Evolutionary conservation across 1,140 invertebrate genomes (phyloP).

Genomic region (Panagrolaimus sp.): DNA sequence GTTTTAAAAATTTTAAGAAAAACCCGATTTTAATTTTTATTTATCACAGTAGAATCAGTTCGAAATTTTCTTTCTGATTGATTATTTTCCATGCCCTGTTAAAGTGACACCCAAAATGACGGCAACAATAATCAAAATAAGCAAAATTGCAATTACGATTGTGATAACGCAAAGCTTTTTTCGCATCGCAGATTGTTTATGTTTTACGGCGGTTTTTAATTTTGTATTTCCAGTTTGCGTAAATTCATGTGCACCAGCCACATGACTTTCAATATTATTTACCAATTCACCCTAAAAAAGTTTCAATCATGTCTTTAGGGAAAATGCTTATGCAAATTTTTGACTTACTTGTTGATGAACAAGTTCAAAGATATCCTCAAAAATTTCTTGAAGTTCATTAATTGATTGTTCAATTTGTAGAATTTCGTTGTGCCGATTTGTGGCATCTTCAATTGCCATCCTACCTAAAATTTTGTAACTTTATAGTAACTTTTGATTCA

Average conservation of each 20-base stretch:
- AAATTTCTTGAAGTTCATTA: constrained; percentile 40
- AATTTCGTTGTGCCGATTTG: constrained; percentile 37
- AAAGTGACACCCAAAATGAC: constrained; percentile 18
- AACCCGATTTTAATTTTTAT: too few species aligned
- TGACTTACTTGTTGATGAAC: constrained; percentile 32
- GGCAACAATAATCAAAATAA: constrained; percentile 23
- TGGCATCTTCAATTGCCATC: constrained; percentile 36
- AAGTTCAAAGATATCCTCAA: constrained; percentile 32
- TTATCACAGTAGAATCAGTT: too few species aligned
- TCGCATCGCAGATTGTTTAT: constrained; percentile 19
- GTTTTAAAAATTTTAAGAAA: too few species aligned
- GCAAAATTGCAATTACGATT: constrained; percentile 12
- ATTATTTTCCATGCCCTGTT: background rate
- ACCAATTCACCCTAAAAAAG: constrained; percentile 16
- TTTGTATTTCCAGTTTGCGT: constrained; percentile 16
- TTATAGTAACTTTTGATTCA: too few species aligned
- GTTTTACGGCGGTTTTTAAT: constrained; percentile 10
- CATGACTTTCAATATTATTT: constrained; percentile 21
- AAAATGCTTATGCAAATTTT: background rate
- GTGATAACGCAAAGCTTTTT: constrained; percentile 19
- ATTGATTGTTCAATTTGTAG: constrained; percentile 39
- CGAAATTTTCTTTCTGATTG: too few species aligned
- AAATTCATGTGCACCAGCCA: constrained; percentile 5
- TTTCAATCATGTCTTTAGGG: background rate
- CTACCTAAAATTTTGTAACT: too few species aligned